phyloP scores from a whole-genome alignment of 2,888 invertebrate genomes.

The Macrosiphum euphorbiae region DNA sequence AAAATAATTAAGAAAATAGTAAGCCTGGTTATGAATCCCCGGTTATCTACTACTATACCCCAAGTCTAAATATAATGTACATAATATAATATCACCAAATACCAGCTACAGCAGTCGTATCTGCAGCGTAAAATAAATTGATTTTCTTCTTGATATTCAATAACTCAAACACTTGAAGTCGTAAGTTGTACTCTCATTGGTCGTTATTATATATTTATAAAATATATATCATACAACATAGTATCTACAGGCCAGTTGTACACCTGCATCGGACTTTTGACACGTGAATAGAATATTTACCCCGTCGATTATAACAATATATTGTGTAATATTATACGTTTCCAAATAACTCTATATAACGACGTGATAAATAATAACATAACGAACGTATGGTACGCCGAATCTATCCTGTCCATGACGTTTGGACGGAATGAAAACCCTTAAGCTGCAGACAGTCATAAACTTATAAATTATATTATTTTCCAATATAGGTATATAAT shows the following conservation, averaged over 20 bases:
- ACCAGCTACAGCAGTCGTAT: neutral
- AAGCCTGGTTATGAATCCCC: neutral
- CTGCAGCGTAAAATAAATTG: neutral
- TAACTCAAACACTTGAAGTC: neutral
- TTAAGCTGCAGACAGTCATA: neutral
- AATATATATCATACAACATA: neutral
- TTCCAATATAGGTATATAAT: neutral
- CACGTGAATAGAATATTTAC: neutral
- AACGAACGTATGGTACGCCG: neutral
- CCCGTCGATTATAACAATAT: neutral
- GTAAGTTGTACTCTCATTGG: neutral
- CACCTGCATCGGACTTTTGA: neutral
- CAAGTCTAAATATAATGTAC: neutral
- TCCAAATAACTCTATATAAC: neutral
- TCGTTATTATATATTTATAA: neutral
- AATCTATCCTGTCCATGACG: neutral
- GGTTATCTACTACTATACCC: neutral
- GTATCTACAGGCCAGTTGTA: neutral
- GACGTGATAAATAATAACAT: neutral
- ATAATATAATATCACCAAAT: neutral
- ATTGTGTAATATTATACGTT: neutral
- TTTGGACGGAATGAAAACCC: neutral
- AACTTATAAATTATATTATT: conserved; percentile 5
- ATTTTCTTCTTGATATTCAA: neutral
- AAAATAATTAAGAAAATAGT: neutral